These are phyloP conservation scores for Austrolebias charrua DNA, from an alignment of 2,797 vertebrate genomes.

Conservation along the genomic window DNA sequence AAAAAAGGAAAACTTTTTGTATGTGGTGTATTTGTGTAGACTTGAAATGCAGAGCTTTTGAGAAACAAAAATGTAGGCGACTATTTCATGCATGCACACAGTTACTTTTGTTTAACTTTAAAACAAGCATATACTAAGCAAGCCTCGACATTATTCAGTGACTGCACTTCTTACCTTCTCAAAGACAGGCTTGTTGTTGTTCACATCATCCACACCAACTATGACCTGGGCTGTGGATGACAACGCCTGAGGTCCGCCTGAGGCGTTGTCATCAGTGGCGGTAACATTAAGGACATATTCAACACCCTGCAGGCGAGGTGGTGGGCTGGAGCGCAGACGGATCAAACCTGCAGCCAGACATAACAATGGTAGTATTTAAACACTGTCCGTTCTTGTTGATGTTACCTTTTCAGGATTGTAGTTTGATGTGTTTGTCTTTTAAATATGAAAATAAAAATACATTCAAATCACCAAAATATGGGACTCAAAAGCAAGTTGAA, in stretches of 20 bases:
- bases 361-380: neutral
- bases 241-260: constrained; percentile 82
- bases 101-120: no score
- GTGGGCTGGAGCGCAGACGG: constrained; percentile 84
- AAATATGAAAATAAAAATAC: no score
- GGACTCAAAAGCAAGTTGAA: no score
- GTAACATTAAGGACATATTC: constrained; percentile 87
- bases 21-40: no score
- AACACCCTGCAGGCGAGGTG: constrained; percentile 86
- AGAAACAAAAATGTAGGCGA: no score
- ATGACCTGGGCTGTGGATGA: constrained; percentile 83
- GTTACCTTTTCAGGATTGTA: neutral
- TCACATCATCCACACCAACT: constrained; percentile 88
- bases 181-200: constrained; percentile 92
- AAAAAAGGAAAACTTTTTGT: no score
- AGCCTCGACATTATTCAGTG: constrained; percentile 7
- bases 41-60: no score
- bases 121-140: constrained; percentile 3
- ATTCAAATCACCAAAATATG: neutral
- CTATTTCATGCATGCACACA: no score
- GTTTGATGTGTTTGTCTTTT: neutral
- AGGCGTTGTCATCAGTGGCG: constrained; percentile 86
- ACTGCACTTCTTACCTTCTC: constrained; percentile 78
- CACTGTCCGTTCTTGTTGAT: neutral
- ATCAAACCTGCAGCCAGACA: constrained; percentile 81